Evolutionary conservation across 2,797 vertebrate species (phyloP).

Genomic region (Melanotaenia parkinsoni): DNA sequence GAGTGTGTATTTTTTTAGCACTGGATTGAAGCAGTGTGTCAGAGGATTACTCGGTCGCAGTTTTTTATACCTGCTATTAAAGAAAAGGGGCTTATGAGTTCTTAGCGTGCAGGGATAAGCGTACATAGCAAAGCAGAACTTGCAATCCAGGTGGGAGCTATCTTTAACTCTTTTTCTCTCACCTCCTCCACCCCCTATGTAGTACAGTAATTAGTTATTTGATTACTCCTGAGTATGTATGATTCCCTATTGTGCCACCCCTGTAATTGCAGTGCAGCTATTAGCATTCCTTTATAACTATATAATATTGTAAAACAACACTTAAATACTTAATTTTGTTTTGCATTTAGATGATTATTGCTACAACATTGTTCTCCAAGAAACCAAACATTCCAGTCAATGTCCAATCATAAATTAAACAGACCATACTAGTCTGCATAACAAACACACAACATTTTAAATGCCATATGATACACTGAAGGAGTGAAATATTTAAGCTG

Average conservation of each 20-base stretch:
- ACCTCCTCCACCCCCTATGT: constrained; percentile 22
- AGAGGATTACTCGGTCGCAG: constrained; percentile 21
- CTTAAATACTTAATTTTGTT: constrained; percentile 34
- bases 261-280: constrained; percentile 57
- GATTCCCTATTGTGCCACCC: constrained; percentile 51
- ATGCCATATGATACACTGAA: constrained; percentile 14
- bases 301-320: constrained; percentile 57
- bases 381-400: constrained; percentile 35
- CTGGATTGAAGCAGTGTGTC: constrained; percentile 38
- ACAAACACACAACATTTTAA: constrained; percentile 24
- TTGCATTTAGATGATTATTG: constrained; percentile 30
- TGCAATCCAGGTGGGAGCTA: constrained; percentile 19
- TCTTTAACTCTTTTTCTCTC: constrained; percentile 28
- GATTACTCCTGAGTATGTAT: constrained; percentile 45
- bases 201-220: constrained; percentile 56
- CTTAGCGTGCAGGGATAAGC: constrained; percentile 29
- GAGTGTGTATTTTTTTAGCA: constrained; percentile 43
- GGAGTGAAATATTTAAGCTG: constrained; percentile 11
- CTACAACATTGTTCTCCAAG: constrained; percentile 21
- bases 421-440: constrained; percentile 19
- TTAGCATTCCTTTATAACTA: constrained; percentile 54
- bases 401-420: constrained; percentile 35
- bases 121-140: constrained; percentile 18
- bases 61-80: constrained; percentile 44
- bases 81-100: constrained; percentile 32